phyloP scores from a whole-genome alignment of 2,113 vertebrate species.

The Acrocephalus kingi region DNA sequence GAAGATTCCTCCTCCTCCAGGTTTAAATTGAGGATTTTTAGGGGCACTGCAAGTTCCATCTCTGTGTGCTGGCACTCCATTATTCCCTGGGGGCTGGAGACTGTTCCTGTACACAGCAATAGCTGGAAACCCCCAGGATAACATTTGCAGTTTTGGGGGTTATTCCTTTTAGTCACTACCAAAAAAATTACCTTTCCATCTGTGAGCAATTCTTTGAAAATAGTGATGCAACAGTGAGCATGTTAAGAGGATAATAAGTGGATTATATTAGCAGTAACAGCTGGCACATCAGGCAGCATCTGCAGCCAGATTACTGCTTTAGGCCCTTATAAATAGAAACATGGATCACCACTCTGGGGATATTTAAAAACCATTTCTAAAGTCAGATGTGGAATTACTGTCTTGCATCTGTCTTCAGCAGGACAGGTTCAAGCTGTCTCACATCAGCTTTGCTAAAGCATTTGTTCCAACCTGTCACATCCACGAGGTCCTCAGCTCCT shows the following conservation, averaged over 20 bases:
- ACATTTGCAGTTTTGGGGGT: not conserved
- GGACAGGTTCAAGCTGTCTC: not conserved
- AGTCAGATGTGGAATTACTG: not conserved
- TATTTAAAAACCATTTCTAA: not conserved
- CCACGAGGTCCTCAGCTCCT: not conserved
- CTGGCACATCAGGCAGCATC: constrained; percentile 50
- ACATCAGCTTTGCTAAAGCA: not conserved
- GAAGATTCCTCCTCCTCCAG: not conserved
- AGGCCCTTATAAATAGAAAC: constrained; percentile 32
- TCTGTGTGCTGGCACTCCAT: not conserved
- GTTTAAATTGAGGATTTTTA: not conserved
- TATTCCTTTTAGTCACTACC: not conserved
- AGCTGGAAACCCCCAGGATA: not conserved
- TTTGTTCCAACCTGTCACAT: not conserved
- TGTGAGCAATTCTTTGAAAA: not conserved
- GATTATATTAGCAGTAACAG: constrained; percentile 1
- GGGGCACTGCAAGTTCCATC: not conserved
- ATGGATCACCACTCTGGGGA: not conserved
- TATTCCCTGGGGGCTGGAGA: not conserved
- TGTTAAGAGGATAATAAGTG: not conserved
- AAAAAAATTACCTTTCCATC: not conserved
- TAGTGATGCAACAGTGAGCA: not conserved
- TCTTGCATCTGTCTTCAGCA: not conserved
- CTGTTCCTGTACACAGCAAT: not conserved
- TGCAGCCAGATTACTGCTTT: constrained; percentile 38